A percentile compares a stretch with the other conserved stretches of the same genome.
These are phyloP conservation scores for Orthosia gothica DNA, from an alignment of 2,888 invertebrate species.

Conservation along the genomic window DNA sequence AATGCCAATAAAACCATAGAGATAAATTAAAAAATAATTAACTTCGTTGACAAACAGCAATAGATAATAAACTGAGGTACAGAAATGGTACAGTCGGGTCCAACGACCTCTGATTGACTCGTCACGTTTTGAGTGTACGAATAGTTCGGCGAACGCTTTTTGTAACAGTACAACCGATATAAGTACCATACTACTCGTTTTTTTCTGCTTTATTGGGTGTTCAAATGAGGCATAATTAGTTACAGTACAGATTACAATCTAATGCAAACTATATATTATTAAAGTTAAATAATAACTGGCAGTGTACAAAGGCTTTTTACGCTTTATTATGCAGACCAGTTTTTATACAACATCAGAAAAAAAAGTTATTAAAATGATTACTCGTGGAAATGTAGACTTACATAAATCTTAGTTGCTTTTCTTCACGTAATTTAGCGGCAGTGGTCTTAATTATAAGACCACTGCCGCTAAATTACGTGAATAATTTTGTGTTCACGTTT, in stretches of 20 bases:
- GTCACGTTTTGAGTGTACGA: conserved; percentile 79
- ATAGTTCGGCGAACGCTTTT: conserved; percentile 70
- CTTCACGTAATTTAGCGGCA: too few relatives aligned
- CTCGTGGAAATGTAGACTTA: conserved; percentile 29
- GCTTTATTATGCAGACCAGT: conserved; percentile 2
- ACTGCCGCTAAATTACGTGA: conserved; percentile 16
- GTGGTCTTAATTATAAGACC: conserved; percentile 31
- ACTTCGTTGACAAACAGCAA: conserved; percentile 45
- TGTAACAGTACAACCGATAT: conserved; percentile 66
- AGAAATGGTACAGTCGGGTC: conserved; percentile 63
- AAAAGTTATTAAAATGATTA: neutral
- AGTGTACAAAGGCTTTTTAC: neutral
- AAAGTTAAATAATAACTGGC: conserved; percentile 26
- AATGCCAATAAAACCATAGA: conserved; percentile 13
- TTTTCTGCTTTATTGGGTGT: conserved; percentile 37
- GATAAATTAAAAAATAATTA: conserved; percentile 30
- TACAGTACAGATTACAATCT: conserved; percentile 39
- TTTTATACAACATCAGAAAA: conserved; percentile 8
- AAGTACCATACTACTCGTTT: conserved; percentile 9
- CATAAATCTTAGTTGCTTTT: conserved; percentile 34
- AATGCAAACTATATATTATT: conserved; percentile 6
- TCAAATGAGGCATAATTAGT: conserved; percentile 39
- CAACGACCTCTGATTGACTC: conserved; percentile 74
- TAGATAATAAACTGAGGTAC: conserved; percentile 25
- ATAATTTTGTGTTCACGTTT: conserved; percentile 27